phyloP scores from a whole-genome alignment of 2,888 invertebrate species.

The Apamea sordens region DNA sequence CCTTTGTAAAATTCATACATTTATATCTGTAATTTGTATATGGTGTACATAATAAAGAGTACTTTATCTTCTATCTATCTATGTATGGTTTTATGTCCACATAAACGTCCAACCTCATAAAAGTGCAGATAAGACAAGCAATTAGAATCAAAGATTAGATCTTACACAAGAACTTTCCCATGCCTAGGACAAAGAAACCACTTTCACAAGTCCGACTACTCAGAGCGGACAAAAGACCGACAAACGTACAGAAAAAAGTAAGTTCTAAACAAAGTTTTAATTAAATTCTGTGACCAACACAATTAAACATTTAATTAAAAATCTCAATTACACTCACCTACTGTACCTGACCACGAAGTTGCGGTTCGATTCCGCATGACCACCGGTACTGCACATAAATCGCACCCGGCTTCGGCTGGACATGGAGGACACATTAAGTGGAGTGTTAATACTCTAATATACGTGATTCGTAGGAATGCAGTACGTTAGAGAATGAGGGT shows the following conservation, averaged over 20 bases:
- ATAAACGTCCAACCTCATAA: neutral
- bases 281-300: conserved; percentile 16
- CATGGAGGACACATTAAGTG: neutral
- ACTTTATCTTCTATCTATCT: neutral
- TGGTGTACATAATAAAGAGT: neutral
- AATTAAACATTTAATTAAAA: conserved; percentile 52
- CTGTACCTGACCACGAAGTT: conserved; percentile 23
- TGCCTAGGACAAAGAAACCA: conserved; percentile 4
- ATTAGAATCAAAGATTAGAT: neutral
- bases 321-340: conserved; percentile 39
- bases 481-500: neutral
- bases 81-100: neutral
- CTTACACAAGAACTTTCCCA: neutral
- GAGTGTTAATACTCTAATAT: conserved; percentile 14
- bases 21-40: neutral
- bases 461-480: neutral
- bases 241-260: neutral
- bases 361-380: conserved; percentile 30
- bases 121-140: neutral
- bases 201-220: neutral
- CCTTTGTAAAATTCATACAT: neutral
- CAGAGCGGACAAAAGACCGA: neutral
- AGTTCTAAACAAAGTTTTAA: conserved; percentile 31
- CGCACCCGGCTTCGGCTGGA: conserved; percentile 2
- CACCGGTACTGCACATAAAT: conserved; percentile 34